These are phyloP conservation scores for Drosophila arizonae DNA, from an alignment of 1,140 invertebrate species.

Conservation along the genomic window DNA sequence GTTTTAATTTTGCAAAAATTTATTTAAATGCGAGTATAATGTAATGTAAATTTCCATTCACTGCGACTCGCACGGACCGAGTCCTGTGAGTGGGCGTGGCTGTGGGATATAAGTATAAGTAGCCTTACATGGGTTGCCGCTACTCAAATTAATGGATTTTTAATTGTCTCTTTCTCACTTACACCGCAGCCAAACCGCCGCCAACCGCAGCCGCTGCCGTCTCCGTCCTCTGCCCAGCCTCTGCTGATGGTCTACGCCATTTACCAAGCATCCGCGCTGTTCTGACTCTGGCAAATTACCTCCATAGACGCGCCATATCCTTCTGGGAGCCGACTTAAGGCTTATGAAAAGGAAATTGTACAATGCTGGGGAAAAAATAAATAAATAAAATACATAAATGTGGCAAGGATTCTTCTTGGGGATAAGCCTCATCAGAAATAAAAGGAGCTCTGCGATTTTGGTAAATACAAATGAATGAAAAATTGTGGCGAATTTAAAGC, in stretches of 20 bases:
- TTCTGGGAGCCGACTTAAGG: conserved; percentile 32
- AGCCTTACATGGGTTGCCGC: conserved; percentile 74
- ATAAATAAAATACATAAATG: not conserved
- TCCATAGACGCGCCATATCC: conserved; percentile 27
- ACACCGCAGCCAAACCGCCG: conserved; percentile 41
- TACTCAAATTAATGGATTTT: conserved; percentile 82
- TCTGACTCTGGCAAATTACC: conserved; percentile 45
- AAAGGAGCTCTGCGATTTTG: too few relatives aligned
- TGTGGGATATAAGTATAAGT: conserved; percentile 65
- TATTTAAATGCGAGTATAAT: conserved; percentile 80
- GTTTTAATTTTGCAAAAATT: conserved; percentile 79
- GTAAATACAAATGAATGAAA: not conserved
- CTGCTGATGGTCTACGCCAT: not conserved
- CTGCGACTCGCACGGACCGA: conserved; percentile 14
- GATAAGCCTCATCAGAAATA: conserved; percentile 10
- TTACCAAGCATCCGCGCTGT: conserved; percentile 5
- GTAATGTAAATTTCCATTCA: conserved; percentile 78
- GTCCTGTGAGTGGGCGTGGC: conserved; percentile 23
- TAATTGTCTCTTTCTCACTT: conserved; percentile 81
- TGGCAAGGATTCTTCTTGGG: conserved; percentile 5
- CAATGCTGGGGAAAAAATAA: conserved; percentile 20
- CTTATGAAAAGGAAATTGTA: conserved; percentile 45
- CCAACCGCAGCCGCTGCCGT: too few relatives aligned
- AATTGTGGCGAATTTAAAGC: not conserved
- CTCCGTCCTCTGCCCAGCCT: not conserved